Percentiles rank a stretch among this genome's conserved stretches.
These are phyloP conservation scores for Nansenia antarctica DNA, from an alignment of 2,113 vertebrate species.

Conservation along the genomic window DNA sequence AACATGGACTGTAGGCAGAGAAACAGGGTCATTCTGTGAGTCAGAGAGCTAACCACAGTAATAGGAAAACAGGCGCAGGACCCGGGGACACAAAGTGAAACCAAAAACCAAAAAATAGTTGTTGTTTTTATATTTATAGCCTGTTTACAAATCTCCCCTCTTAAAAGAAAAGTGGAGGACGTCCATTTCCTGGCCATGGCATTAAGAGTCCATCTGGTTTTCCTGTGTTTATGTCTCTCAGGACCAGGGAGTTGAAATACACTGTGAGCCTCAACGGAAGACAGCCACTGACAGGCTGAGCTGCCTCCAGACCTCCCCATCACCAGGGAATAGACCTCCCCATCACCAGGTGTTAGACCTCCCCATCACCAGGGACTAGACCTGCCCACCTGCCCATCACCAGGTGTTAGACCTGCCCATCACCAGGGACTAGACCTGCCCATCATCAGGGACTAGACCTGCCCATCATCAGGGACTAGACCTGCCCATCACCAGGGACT, in stretches of 20 bases:
- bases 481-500: too few relatives aligned
- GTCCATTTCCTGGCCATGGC: background rate
- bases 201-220: background rate
- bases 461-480: background rate
- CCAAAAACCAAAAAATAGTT: background rate
- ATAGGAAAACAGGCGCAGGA: background rate
- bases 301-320: background rate
- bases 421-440: background rate
- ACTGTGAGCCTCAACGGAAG: background rate
- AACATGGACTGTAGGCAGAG: background rate
- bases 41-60: background rate
- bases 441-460: too few relatives aligned
- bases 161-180: background rate
- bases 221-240: background rate
- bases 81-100: background rate
- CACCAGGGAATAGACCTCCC: background rate
- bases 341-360: too few relatives aligned
- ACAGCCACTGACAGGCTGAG: background rate
- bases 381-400: too few relatives aligned
- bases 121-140: background rate
- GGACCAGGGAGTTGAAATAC: background rate
- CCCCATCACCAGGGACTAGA: background rate
- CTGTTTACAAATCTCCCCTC: background rate
- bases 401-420: background rate
- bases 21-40: background rate